Conservation (phyloP, 1,140 invertebrate species). For the Frieseomelitta varia region DNA sequence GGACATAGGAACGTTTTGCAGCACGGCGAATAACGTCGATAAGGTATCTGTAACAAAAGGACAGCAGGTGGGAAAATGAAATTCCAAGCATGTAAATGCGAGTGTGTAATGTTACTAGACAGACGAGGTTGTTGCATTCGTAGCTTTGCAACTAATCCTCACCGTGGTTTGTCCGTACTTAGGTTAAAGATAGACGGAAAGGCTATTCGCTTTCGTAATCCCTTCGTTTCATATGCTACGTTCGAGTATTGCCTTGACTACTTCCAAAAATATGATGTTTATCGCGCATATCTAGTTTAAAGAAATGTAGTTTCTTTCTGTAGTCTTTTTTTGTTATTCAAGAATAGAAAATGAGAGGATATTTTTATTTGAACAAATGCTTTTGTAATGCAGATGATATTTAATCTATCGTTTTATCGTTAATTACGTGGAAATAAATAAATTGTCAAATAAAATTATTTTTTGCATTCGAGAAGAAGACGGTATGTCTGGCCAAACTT, state of each 20-base stretch:
- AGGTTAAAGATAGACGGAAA: conserved; percentile 62
- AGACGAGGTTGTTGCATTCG: not conserved
- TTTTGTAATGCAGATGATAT: not conserved
- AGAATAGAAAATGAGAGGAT: not conserved
- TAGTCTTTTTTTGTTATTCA: not conserved
- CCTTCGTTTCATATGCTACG: conserved; percentile 33
- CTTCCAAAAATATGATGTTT: not conserved
- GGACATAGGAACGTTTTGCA: not conserved
- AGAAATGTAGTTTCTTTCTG: not conserved
- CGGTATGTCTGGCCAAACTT: too few relatives aligned
- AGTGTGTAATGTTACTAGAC: not conserved
- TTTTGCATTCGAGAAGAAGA: not conserved
- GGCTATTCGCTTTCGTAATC: conserved; percentile 52
- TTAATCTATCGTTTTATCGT: not conserved
- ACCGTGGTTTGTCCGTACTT: conserved; percentile 39
- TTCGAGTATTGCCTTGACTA: conserved; percentile 8
- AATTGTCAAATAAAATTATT: not conserved
- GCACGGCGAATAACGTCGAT: not conserved
- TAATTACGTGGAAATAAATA: not conserved
- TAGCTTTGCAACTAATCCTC: not conserved
- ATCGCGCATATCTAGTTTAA: not conserved
- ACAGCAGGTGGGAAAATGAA: conserved; percentile 7
- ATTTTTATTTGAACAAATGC: not conserved
- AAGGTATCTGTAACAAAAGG: not conserved
- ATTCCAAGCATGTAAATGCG: too few relatives aligned